Evolutionary conservation across 2,113 vertebrate species (phyloP).

Genomic region (Amblyornis subalaris): DNA sequence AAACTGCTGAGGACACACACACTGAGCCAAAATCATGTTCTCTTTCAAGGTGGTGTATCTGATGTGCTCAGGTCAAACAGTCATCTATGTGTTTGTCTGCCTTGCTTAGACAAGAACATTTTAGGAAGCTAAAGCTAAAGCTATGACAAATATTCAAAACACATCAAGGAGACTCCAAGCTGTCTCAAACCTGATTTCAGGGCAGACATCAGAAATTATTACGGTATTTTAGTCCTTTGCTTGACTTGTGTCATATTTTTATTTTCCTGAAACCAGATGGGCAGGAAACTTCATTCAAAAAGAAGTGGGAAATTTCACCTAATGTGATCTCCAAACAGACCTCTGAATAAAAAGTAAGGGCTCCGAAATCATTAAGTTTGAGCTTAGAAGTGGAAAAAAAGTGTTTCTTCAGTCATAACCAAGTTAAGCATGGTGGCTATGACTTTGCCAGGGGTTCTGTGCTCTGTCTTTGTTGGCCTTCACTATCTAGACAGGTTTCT

Average conservation of each 20-base stretch:
- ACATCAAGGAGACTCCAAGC: not conserved
- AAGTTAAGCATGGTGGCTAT: not conserved
- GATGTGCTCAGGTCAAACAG: not conserved
- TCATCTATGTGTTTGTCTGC: not conserved
- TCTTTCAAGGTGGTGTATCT: not conserved
- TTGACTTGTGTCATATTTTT: not conserved
- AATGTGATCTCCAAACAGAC: not conserved
- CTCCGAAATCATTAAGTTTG: not conserved
- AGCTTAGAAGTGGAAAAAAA: not conserved
- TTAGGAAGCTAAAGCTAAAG: not conserved
- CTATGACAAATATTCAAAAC: conserved; percentile 22
- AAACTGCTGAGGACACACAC: not conserved
- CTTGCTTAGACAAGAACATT: not conserved
- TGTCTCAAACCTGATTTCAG: not conserved
- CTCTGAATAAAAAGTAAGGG: not conserved
- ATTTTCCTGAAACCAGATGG: not conserved
- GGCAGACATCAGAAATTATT: not conserved
- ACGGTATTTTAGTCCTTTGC: not conserved
- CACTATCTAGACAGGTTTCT: not conserved
- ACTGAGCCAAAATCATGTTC: not conserved
- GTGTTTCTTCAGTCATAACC: not conserved
- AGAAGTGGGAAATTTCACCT: not conserved
- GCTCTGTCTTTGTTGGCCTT: not conserved
- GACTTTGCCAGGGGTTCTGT: not conserved
- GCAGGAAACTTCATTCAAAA: not conserved